phyloP scores from a whole-genome alignment of 2,888 invertebrate species.

The Troides aeacus region DNA sequence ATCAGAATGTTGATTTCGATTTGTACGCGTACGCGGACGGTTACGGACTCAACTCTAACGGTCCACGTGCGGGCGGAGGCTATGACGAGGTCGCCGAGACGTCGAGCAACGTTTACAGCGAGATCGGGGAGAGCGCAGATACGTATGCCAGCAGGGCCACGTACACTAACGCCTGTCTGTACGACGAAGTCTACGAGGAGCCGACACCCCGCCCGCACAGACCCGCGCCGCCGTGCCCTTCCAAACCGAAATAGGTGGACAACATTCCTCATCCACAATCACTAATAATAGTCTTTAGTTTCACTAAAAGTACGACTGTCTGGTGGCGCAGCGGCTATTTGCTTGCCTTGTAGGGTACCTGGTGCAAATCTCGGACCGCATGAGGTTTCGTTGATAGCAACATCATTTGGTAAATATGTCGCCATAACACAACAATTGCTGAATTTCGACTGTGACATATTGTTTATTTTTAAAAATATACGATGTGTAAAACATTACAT shows the following conservation, averaged over 20 bases:
- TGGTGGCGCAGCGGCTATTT: too few relatives aligned
- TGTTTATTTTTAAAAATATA: too few relatives aligned
- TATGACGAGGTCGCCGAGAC: conserved; percentile 70
- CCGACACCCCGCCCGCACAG: conserved; percentile 76
- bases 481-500: too few relatives aligned
- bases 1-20: conserved; percentile 61
- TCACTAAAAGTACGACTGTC: neutral
- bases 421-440: too few relatives aligned
- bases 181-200: conserved; percentile 70
- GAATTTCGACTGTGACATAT: too few relatives aligned
- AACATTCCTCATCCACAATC: conserved; percentile 3
- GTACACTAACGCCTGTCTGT: conserved; percentile 54
- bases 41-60: conserved; percentile 42
- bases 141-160: conserved; percentile 33
- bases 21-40: conserved; percentile 45
- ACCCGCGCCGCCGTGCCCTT: conserved; percentile 81
- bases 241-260: conserved; percentile 48
- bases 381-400: too few relatives aligned
- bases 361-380: too few relatives aligned
- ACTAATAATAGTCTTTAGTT: neutral
- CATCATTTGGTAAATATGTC: too few relatives aligned
- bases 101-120: conserved; percentile 65
- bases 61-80: conserved; percentile 30
- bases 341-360: too few relatives aligned
- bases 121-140: conserved; percentile 51